Evolutionary conservation across 2,113 vertebrate species (phyloP).

Genomic region (Opisthocomus hoazin): DNA sequence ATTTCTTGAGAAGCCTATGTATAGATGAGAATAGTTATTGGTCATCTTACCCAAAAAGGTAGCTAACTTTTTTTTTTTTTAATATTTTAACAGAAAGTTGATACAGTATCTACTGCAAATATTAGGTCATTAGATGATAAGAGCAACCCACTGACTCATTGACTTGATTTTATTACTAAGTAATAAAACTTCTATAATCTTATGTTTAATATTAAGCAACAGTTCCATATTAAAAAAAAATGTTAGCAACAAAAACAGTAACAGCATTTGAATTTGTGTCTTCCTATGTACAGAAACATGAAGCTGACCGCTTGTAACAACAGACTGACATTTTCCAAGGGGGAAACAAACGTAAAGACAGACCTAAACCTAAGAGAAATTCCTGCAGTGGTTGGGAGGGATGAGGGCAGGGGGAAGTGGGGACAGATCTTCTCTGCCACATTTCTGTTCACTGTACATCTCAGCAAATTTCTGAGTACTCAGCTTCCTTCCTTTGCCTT

Average conservation of each 20-base stretch:
- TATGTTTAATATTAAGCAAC: neutral
- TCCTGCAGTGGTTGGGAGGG: neutral
- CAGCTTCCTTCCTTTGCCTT: neutral
- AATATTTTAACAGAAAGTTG: neutral
- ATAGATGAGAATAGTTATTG: neutral
- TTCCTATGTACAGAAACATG: neutral
- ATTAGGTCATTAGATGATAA: neutral
- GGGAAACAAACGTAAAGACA: neutral
- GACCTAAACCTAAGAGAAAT: neutral
- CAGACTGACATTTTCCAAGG: neutral
- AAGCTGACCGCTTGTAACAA: neutral
- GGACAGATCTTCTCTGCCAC: neutral
- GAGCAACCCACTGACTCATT: neutral
- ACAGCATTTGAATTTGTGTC: neutral
- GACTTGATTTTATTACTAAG: neutral
- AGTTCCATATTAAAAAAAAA: neutral
- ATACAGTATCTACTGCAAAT: constrained; percentile 14
- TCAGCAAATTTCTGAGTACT: neutral
- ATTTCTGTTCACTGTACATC: neutral
- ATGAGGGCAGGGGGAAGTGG: neutral
- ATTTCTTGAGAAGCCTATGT: neutral
- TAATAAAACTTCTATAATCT: neutral
- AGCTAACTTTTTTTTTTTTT: neutral
- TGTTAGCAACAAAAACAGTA: neutral
- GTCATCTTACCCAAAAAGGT: neutral